phyloP scores from a whole-genome alignment of 2,797 vertebrate species.

The Pseudochirops corinnae region DNA sequence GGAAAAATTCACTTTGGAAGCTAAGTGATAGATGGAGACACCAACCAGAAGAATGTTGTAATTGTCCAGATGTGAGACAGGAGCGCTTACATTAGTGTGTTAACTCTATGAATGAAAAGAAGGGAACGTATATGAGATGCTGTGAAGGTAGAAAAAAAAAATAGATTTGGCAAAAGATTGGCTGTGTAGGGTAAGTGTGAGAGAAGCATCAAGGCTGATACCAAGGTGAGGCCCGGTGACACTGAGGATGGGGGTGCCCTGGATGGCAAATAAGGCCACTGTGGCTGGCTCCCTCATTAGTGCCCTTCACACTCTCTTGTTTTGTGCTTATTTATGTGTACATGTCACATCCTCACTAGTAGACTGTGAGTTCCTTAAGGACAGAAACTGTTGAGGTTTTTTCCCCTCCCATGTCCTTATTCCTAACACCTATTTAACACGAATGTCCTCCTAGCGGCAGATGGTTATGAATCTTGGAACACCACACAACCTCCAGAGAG shows the following conservation, averaged over 20 bases:
- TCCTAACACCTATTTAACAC: background rate
- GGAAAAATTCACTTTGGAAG: background rate
- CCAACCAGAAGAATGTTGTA: background rate
- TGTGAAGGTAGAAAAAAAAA: background rate
- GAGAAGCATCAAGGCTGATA: background rate
- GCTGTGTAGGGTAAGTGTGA: background rate
- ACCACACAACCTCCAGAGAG: background rate
- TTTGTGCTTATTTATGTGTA: background rate
- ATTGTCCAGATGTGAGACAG: background rate
- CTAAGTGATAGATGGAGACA: background rate
- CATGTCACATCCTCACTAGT: background rate
- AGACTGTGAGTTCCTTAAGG: background rate
- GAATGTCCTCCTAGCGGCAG: background rate
- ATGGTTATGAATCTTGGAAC: background rate
- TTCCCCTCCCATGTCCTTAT: background rate
- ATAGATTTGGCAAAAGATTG: background rate
- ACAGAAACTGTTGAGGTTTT: conserved; percentile 5
- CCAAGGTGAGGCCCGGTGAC: background rate
- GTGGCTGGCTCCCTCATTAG: background rate
- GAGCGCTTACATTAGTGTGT: background rate
- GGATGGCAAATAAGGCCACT: background rate
- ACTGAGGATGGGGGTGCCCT: background rate
- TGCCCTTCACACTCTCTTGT: background rate
- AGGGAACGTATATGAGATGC: background rate
- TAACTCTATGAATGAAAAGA: background rate